Conservation (phyloP, 1,140 invertebrate species). For the Uloborus diversus region DNA sequence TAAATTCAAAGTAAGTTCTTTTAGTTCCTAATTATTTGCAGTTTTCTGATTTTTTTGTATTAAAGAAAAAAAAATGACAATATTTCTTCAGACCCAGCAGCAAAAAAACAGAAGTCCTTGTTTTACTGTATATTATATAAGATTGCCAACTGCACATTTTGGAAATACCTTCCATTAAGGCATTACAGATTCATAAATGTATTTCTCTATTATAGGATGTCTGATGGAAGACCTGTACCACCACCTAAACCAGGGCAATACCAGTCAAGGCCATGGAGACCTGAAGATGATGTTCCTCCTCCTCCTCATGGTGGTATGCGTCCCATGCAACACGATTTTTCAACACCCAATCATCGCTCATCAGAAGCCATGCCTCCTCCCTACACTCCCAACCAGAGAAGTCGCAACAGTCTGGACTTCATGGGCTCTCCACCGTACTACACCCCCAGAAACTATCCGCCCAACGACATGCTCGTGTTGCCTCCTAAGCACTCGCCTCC, state of each 20-base stretch:
- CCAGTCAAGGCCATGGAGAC: conserved; percentile 25
- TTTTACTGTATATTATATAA: background rate
- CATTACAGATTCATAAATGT: no score
- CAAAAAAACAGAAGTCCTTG: background rate
- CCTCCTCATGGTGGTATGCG: background rate
- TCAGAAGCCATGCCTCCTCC: conserved; percentile 47
- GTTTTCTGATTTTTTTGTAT: no score
- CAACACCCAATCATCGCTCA: conserved; percentile 4
- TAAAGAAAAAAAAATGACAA: no score
- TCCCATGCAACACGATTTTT: conserved; percentile 1
- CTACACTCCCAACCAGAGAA: conserved; percentile 27
- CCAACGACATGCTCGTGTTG: conserved; percentile 11
- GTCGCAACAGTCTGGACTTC: conserved; percentile 45
- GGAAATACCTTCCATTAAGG: background rate
- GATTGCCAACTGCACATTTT: background rate
- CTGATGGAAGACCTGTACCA: conserved; percentile 58
- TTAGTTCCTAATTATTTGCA: no score
- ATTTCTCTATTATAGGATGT: conserved; percentile 26
- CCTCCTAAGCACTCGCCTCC: conserved; percentile 32
- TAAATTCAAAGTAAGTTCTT: no score
- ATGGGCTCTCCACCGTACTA: conserved; percentile 45
- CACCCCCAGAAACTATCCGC: conserved; percentile 33
- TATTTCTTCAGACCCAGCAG: no score
- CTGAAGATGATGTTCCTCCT: conserved; percentile 7
- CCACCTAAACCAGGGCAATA: conserved; percentile 59